Evolutionary conservation across 2,888 invertebrate species (phyloP).

Genomic region (Spisula subtruncata): DNA sequence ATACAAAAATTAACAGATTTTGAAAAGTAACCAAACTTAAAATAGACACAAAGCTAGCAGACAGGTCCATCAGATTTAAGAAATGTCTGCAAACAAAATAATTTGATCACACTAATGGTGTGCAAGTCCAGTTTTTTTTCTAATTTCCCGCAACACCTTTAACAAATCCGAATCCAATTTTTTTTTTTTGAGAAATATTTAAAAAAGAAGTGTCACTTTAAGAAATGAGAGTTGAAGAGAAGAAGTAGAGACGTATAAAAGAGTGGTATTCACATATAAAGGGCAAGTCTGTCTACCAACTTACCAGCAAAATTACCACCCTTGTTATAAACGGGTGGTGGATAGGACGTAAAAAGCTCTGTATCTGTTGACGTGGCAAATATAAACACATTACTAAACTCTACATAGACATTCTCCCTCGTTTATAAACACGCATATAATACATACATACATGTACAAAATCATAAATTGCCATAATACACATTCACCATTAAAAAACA

Average conservation of each 20-base stretch:
- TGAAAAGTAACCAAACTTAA: background rate
- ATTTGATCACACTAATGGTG: background rate
- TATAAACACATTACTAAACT: constrained; percentile 22
- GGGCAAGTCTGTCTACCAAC: constrained; percentile 45
- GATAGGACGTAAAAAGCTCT: background rate
- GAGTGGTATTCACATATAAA: constrained; percentile 50
- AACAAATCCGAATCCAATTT: background rate
- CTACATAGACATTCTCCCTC: constrained; percentile 32
- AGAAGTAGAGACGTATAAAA: constrained; percentile 36
- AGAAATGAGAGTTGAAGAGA: background rate
- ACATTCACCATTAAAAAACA: constrained; percentile 19
- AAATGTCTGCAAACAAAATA: background rate
- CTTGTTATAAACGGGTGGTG: constrained; percentile 30
- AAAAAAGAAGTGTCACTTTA: constrained; percentile 20
- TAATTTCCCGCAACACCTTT: background rate
- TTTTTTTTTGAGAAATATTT: constrained; percentile 15
- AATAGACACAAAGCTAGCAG: background rate
- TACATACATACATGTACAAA: constrained; percentile 8
- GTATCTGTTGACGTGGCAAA: constrained; percentile 40
- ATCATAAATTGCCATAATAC: background rate
- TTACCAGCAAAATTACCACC: constrained; percentile 48
- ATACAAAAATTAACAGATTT: background rate
- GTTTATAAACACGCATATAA: background rate
- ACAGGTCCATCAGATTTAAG: background rate
- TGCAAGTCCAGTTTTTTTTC: background rate